Conservation (phyloP, 2,888 invertebrate species). For the Polyommatus icarus region DNA sequence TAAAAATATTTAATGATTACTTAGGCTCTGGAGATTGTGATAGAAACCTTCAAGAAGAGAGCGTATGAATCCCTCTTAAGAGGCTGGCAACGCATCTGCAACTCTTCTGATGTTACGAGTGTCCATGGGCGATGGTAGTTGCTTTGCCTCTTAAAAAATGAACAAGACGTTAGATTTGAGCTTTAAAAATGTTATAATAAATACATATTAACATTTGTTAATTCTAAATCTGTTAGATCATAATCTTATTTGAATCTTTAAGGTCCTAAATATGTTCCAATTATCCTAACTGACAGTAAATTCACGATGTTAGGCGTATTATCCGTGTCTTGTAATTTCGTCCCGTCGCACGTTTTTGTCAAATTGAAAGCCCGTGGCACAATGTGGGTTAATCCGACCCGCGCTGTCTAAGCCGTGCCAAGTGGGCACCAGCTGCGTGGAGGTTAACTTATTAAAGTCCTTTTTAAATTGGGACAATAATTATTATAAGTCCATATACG, state of each 20-base stretch:
- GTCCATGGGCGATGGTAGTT: too few species aligned
- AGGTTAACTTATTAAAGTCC: slow-evolving; percentile 4
- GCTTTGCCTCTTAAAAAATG: too few species aligned
- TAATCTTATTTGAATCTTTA: not conserved
- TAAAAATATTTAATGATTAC: not conserved
- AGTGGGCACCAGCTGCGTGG: not conserved
- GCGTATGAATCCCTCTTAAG: too few species aligned
- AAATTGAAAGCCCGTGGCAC: slow-evolving; percentile 29
- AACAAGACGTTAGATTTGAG: too few species aligned
- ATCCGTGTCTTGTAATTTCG: not conserved
- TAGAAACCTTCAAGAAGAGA: too few species aligned
- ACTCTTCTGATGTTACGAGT: too few species aligned
- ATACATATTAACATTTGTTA: too few species aligned
- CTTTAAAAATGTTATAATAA: too few species aligned
- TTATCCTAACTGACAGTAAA: not conserved
- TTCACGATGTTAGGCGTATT: not conserved
- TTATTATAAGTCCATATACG: not conserved
- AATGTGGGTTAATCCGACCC: slow-evolving; percentile 32
- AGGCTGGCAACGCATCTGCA: too few species aligned
- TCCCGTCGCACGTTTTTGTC: slow-evolving; percentile 2
- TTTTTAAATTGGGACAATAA: not conserved
- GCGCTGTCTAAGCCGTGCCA: not conserved
- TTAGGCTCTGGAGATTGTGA: too few species aligned
- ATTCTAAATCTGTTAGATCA: too few species aligned
- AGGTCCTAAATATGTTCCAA: not conserved